Base-by-base conservation (phyloP, 2,888 invertebrate species). In the Parnassius apollo region DNA sequence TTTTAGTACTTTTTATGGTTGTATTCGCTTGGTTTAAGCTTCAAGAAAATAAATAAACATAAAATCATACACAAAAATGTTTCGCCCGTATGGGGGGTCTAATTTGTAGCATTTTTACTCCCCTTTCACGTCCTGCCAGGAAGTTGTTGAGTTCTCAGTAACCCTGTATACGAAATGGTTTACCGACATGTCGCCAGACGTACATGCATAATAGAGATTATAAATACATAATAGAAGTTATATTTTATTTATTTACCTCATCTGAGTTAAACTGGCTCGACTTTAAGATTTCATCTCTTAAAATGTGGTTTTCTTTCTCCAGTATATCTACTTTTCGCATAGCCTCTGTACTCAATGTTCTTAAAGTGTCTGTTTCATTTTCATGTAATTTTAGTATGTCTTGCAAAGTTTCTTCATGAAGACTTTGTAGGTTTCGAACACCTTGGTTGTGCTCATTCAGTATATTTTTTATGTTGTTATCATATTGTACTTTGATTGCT, bases 361-460 rank as follows among this genome's bases (percentile, higher is more conserved):
- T 81, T 66, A 93, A 78, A 68, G 83, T 89, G 67, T 93, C 92
- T 10, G 92, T 82, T 82, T 93, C 93, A 68, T 86, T 89, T 71
- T 93, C 93, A 69, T 93, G 91, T 52, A 85, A 82, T 65, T 84
- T 86, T 53, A 86, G 83, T 50, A 93, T 78, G 53, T 92, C 91
- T 61, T 86, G 81, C 22, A 93, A 69, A 1, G 88, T 83, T 69
- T 93, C 92, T 72, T 93, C 93, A 46, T 93, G 93, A 44, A 93
- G 82, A 66, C 79, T 82, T 76, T 93, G 93, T 71, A 93, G 85
- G 68, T 86, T 92, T 67, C 84, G 85, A 3, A 94, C 92, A n/a
- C 93, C 92, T 66, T 87, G 85, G 71, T 92, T 91, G 68, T 93
- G 93, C 71, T 93, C 90, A 61, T 90, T 91, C 35, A 92, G 81